These are phyloP conservation scores for Polyodon spathula DNA, from an alignment of 2,113 vertebrate genomes.

Conservation along the genomic window DNA sequence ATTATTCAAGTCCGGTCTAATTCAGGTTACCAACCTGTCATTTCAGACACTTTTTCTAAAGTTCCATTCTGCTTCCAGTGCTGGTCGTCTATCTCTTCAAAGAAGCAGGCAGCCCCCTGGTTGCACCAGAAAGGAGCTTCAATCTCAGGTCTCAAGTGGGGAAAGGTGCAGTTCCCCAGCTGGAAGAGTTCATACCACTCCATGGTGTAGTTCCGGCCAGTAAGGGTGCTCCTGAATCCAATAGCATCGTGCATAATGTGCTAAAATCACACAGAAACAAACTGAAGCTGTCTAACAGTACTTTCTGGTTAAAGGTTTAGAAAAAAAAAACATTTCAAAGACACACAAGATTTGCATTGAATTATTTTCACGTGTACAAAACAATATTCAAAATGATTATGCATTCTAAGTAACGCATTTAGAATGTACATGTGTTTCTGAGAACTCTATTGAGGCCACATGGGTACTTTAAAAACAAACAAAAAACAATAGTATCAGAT, in stretches of 20 bases:
- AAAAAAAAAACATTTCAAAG: no score
- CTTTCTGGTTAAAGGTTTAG: no score
- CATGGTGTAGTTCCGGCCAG: conserved; percentile 79
- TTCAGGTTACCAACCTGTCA: conserved; percentile 62
- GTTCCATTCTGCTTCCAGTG: conserved; percentile 94
- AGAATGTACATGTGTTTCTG: no score
- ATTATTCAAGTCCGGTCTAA: no score
- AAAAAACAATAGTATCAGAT: background rate
- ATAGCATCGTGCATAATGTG: conserved; percentile 96
- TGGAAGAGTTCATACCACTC: conserved; percentile 98
- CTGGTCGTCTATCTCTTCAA: conserved; percentile 78
- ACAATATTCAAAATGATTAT: no score
- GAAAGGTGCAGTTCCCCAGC: conserved; percentile 94
- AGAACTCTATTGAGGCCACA: no score
- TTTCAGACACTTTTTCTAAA: conserved; percentile 69
- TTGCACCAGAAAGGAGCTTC: conserved; percentile 90
- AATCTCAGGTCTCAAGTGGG: conserved; percentile 68
- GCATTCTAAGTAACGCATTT: no score
- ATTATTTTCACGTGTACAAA: no score
- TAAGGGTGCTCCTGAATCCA: conserved; percentile 74
- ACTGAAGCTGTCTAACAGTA: background rate
- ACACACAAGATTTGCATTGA: no score
- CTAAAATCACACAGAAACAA: conserved; percentile 41
- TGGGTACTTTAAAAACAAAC: no score
- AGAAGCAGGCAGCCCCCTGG: conserved; percentile 97